phyloP scores from a whole-genome alignment of 2,113 vertebrate genomes.

The Ammospiza nelsoni region DNA sequence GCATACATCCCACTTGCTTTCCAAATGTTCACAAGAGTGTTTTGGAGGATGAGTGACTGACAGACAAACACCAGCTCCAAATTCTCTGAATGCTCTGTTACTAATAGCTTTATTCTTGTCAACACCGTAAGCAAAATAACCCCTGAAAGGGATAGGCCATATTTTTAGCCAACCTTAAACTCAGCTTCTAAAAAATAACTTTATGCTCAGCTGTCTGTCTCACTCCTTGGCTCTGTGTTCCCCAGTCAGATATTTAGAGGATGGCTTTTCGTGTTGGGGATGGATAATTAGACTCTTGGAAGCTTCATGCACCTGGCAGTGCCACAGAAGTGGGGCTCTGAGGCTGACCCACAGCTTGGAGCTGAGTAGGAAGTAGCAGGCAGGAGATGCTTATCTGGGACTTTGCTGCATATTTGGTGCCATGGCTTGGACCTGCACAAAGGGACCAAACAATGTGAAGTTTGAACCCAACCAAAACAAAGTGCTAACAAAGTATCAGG shows the following conservation, averaged over 20 bases:
- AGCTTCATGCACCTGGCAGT: neutral
- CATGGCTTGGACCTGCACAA: neutral
- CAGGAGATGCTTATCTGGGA: neutral
- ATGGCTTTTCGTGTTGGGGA: neutral
- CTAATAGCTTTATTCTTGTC: slow-evolving; percentile 53
- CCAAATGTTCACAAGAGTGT: slow-evolving; percentile 31
- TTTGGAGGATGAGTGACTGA: slow-evolving; percentile 42
- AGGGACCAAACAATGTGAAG: neutral
- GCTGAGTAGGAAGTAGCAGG: neutral
- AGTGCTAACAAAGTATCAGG: neutral
- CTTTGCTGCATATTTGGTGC: neutral
- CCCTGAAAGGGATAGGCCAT: slow-evolving; percentile 14
- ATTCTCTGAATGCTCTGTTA: slow-evolving; percentile 19
- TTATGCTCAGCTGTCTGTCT: neutral
- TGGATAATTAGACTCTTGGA: neutral
- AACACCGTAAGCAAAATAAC: slow-evolving; percentile 25
- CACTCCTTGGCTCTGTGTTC: neutral
- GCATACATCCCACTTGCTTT: slow-evolving; percentile 29
- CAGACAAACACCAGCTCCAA: slow-evolving; percentile 53
- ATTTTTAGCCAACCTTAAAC: slow-evolving; percentile 58
- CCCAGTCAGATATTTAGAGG: neutral
- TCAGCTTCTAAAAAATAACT: neutral
- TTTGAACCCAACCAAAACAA: neutral
- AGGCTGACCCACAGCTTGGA: neutral
- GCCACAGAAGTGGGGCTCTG: neutral